Evolutionary conservation across 2,888 invertebrate species (phyloP).

Genomic region (Argyresthia albistria): DNA sequence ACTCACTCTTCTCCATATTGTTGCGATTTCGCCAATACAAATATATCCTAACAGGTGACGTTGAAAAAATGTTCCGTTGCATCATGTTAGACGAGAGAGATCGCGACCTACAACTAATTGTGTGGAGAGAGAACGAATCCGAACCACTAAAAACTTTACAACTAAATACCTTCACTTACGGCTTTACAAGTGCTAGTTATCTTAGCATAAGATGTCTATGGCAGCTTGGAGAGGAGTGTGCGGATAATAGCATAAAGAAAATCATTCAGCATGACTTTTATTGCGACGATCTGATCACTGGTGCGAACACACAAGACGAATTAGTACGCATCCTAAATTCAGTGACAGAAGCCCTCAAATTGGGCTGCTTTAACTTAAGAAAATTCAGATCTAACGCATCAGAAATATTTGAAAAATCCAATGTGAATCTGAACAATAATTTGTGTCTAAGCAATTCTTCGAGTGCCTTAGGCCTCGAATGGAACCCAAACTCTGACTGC

Average conservation of each 20-base stretch:
- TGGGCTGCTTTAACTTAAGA: constrained; percentile 7
- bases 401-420: background rate
- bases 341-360: background rate
- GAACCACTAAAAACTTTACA: constrained; percentile 1
- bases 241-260: background rate
- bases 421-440: background rate
- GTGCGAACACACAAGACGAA: background rate
- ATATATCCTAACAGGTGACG: constrained; percentile 1
- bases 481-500: constrained; percentile 12
- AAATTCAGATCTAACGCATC: constrained; percentile 7
- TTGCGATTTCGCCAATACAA: constrained; percentile 3
- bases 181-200: constrained; percentile 1
- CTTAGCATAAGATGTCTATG: constrained; percentile 3
- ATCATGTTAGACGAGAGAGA: background rate
- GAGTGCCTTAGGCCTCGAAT: constrained; percentile 11
- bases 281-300: constrained; percentile 4
- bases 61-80: constrained; percentile 17
- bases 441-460: constrained; percentile 2
- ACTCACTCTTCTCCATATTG: constrained; percentile 1
- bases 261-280: constrained; percentile 5
- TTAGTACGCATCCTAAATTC: background rate
- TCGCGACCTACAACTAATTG: constrained; percentile 5
- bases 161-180: constrained; percentile 5
- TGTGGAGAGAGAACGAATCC: constrained; percentile 5
- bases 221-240: constrained; percentile 5